Evolutionary conservation across 2,888 invertebrate species (phyloP).

Genomic region (Brachylomia viminalis): DNA sequence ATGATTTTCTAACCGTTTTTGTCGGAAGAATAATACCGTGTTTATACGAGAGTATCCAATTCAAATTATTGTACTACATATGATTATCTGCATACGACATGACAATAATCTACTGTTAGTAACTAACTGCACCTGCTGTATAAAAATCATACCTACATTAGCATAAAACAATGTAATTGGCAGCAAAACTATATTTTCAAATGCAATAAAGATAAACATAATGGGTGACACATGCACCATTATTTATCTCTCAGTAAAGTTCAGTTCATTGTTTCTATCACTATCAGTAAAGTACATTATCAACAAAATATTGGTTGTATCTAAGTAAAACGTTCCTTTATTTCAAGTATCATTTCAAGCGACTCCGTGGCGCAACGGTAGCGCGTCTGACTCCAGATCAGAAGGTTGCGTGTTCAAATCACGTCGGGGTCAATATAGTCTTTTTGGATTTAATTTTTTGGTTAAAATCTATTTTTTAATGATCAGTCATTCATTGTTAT

Average conservation of each 20-base stretch:
- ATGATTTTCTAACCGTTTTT: background rate
- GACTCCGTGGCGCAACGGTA: constrained; percentile 99
- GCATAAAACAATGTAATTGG: constrained; percentile 88
- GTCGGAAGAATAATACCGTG: background rate
- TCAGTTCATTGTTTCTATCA: background rate
- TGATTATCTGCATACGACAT: background rate
- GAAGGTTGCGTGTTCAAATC: constrained; percentile 99
- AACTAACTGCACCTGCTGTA: background rate
- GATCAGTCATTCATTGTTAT: constrained; percentile 41
- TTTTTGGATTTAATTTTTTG: constrained; percentile 54
- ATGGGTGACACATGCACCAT: background rate
- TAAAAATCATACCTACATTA: constrained; percentile 1
- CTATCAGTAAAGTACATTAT: constrained; percentile 12
- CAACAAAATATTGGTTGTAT: constrained; percentile 3
- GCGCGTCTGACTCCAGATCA: constrained; percentile 99
- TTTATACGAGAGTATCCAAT: background rate
- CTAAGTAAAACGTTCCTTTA: background rate
- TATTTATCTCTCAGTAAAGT: background rate
- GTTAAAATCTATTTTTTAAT: constrained; percentile 9
- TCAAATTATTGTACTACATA: background rate
- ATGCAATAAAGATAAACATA: background rate
- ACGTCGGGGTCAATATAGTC: constrained; percentile 95
- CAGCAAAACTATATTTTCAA: background rate
- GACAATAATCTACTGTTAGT: background rate
- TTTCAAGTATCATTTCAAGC: accelerated